Percentiles rank a stretch among this genome's conserved stretches.
Conservation (phyloP, 1,140 invertebrate genomes). For the Periplaneta americana region DNA sequence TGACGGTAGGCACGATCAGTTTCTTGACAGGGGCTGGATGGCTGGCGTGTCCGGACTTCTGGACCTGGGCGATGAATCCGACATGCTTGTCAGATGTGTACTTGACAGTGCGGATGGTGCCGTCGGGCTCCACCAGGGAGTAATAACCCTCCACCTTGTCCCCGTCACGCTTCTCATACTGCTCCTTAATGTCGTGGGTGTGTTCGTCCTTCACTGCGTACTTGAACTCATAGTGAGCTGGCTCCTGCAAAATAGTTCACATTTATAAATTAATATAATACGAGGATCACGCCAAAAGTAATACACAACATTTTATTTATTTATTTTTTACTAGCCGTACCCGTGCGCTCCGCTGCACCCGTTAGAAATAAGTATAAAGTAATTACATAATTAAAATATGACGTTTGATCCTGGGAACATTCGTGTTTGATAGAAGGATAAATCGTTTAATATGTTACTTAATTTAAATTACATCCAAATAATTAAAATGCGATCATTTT, state of each 20-base stretch:
- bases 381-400: too few species aligned
- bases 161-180: constrained; percentile 23
- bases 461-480: too few species aligned
- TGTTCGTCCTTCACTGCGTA: constrained; percentile 24
- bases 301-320: too few species aligned
- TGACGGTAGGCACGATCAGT: neutral
- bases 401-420: too few species aligned
- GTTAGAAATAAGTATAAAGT: too few species aligned
- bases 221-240: constrained; percentile 15
- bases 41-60: constrained; percentile 18
- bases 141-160: constrained; percentile 25
- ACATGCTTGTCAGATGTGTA: constrained; percentile 22
- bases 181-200: constrained; percentile 24
- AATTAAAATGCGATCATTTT: too few species aligned
- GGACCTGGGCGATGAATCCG: constrained; percentile 26
- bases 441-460: too few species aligned
- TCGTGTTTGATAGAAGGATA: too few species aligned
- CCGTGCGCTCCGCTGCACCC: too few species aligned
- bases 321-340: too few species aligned
- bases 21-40: constrained; percentile 24
- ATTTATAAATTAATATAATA: too few species aligned
- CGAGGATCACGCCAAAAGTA: too few species aligned
- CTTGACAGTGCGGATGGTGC: constrained; percentile 18
- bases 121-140: constrained; percentile 26
- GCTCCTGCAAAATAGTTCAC: neutral